Base-by-base conservation (phyloP, 2,797 vertebrate species). In the Lagothrix lagotricha region DNA sequence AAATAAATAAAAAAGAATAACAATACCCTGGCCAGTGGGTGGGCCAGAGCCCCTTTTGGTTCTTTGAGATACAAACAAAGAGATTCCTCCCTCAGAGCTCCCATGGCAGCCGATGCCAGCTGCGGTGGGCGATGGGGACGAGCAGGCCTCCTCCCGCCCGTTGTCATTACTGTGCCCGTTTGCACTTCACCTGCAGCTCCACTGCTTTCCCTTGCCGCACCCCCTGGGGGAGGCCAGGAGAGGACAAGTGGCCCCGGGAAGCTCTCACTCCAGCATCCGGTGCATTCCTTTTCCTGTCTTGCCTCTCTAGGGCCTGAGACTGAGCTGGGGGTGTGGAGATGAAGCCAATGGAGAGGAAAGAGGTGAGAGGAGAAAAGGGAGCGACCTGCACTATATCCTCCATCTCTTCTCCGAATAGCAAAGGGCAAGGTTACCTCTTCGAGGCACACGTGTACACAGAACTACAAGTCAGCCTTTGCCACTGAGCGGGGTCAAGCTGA, bases 21-120 rank as follows among this genome's bases (percentile, higher is more conserved):
- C 33, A 67, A n/a, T 4, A 67, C 64, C 26, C 28, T 15, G 7
- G 46, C 39, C 30, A 28, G 24, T 80, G 44, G 54, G 48, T 80
- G 36, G 57, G 58, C 44, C 19, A 14, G 5, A 57, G 54, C 8
- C 12, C 52, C 44, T 48, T 89, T 48, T 80, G 81, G 54, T 72
- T 91, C 58, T 86, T 33, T 79, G 58, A 64, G 58, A 28, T 41
- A 94, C 5, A 61, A 86, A 73, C 22, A 39, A 72, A 30, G 52
- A 87, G 36, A 75, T 75, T 77, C 36, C 61, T 88, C 26, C 39
- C 24, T 26, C 19, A 20, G 83, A 46, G 44, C 36, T 84, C 30
- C 33, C 0, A 0, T 12, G 14, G n/a, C 19, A 50, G 80, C 58
- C n/a, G 26, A 48, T 77, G 70, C 17, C 44, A 46, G 12, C 28